These are phyloP conservation scores for Silurus lanzhouensis DNA, from an alignment of 2,797 vertebrate genomes.

Conservation along the genomic window DNA sequence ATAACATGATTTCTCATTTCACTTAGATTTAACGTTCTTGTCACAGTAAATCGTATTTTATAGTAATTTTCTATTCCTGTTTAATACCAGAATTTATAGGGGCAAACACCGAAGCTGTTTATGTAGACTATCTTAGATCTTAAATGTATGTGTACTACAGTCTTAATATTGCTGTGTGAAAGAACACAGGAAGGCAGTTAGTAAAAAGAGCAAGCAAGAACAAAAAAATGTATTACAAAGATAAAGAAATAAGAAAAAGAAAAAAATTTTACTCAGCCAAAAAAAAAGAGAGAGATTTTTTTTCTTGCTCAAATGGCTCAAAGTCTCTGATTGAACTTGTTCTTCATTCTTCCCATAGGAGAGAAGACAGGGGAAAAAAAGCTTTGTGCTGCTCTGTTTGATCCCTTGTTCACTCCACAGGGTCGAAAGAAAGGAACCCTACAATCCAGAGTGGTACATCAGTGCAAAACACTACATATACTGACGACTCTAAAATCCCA, in stretches of 20 bases:
- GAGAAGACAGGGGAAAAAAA: conserved; percentile 17
- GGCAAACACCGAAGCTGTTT: too few relatives aligned
- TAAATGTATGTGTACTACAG: background rate
- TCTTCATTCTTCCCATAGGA: conserved; percentile 24
- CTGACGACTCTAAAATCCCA: conserved; percentile 15
- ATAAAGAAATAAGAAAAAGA: background rate
- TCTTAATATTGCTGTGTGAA: background rate
- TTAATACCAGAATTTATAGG: background rate
- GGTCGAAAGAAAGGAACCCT: conserved; percentile 5
- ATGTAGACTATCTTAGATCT: too few relatives aligned
- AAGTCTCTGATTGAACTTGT: conserved; percentile 30
- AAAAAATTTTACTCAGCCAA: background rate
- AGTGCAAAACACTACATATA: conserved; percentile 24
- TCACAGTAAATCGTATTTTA: background rate
- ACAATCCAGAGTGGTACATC: conserved; percentile 12
- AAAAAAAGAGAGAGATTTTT: background rate
- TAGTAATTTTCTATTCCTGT: background rate
- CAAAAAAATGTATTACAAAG: background rate
- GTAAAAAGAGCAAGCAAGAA: background rate
- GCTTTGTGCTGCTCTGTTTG: conserved; percentile 26
- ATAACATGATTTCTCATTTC: background rate
- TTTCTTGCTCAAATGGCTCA: background rate
- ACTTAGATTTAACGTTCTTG: background rate
- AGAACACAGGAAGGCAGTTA: background rate
- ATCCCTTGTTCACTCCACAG: conserved; percentile 15